phyloP scores from a whole-genome alignment of 2,888 invertebrate genomes.

The Helleia helle region DNA sequence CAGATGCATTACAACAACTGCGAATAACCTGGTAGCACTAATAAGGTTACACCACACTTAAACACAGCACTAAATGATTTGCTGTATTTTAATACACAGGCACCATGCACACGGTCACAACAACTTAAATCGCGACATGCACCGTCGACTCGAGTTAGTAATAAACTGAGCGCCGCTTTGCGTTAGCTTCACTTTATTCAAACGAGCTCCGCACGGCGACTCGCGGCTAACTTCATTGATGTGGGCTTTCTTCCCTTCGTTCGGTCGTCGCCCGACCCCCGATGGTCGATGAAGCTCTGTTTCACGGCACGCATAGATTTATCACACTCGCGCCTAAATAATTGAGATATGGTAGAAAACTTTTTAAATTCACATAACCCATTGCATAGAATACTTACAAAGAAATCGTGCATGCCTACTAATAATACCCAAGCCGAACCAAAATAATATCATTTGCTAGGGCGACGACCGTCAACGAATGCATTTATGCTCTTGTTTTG shows the following conservation, averaged over 20 bases:
- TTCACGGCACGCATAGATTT: constrained; percentile 60
- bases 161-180: constrained; percentile 66
- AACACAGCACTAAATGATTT: constrained; percentile 65
- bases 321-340: constrained; percentile 32
- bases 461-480: constrained; percentile 41
- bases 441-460: constrained; percentile 40
- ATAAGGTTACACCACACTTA: constrained; percentile 52
- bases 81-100: constrained; percentile 66
- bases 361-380: no score
- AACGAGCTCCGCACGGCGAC: constrained; percentile 40
- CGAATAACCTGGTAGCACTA: constrained; percentile 54
- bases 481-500: constrained; percentile 3
- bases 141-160: constrained; percentile 42
- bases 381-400: no score
- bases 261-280: constrained; percentile 50
- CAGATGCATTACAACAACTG: constrained; percentile 80
- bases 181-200: constrained; percentile 46
- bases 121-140: constrained; percentile 54
- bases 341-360: constrained; percentile 6
- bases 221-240: constrained; percentile 50
- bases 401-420: constrained; percentile 44
- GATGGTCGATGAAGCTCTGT: constrained; percentile 60
- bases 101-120: constrained; percentile 61
- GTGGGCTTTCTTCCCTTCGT: constrained; percentile 35
- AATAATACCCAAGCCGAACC: constrained; percentile 39